These are phyloP conservation scores for Myxocyprinus asiaticus DNA, from an alignment of 2,113 vertebrate genomes.

Conservation along the genomic window DNA sequence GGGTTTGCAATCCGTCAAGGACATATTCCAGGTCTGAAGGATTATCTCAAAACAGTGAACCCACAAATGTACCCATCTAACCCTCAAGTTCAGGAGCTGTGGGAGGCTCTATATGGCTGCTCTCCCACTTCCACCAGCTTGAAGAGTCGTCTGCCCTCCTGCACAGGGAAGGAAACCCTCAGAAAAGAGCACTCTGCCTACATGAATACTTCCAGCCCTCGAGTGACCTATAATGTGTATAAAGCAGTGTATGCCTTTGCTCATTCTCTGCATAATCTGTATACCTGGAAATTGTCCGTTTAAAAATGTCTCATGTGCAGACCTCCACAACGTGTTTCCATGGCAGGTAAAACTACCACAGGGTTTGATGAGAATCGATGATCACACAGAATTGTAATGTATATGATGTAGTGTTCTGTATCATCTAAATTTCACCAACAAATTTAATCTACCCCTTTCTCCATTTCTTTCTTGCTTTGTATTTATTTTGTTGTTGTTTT, in stretches of 20 bases:
- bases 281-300: slow-evolving; percentile 66
- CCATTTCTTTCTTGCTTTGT: not conserved
- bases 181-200: slow-evolving; percentile 52
- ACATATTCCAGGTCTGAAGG: slow-evolving; percentile 63
- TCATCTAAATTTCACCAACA: too few relatives aligned
- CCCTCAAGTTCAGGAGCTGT: slow-evolving; percentile 64
- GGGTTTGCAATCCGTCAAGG: slow-evolving; percentile 73
- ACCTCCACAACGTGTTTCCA: slow-evolving; percentile 65
- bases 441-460: too few relatives aligned
- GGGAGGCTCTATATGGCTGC: slow-evolving; percentile 61
- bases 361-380: not conserved
- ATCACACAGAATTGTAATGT: not conserved
- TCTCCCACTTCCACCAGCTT: slow-evolving; percentile 28
- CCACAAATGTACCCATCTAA: slow-evolving; percentile 67
- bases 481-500: slow-evolving; percentile 26
- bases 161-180: slow-evolving; percentile 59
- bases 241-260: slow-evolving; percentile 65
- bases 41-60: slow-evolving; percentile 67
- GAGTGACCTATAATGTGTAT: slow-evolving; percentile 61
- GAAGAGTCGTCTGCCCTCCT: slow-evolving; percentile 40
- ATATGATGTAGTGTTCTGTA: too few relatives aligned
- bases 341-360: slow-evolving; percentile 70
- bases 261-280: slow-evolving; percentile 74
- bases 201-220: slow-evolving; percentile 57
- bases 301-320: slow-evolving; percentile 70